Conservation (phyloP, 2,888 invertebrate genomes). For the Hypomecis atomaria region DNA sequence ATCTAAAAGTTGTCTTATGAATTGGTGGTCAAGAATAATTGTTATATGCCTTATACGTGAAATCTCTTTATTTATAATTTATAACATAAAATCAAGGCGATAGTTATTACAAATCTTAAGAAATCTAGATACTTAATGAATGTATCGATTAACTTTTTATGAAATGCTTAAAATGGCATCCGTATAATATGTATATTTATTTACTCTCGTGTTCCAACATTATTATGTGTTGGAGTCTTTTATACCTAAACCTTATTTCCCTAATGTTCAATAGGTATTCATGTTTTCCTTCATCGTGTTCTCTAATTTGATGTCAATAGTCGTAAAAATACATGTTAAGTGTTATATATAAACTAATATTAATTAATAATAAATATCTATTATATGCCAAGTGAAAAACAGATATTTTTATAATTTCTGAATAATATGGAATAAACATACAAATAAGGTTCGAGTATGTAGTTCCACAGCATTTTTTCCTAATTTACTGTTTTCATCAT, state of each 20-base stretch:
- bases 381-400: slow-evolving; percentile 2
- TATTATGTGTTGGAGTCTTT: not conserved
- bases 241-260: not conserved
- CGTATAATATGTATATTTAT: not conserved
- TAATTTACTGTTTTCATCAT: not conserved
- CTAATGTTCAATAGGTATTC: not conserved
- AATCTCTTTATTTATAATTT: too few species aligned
- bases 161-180: not conserved
- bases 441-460: not conserved
- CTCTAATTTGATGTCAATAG: slow-evolving; percentile 22
- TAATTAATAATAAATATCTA: slow-evolving; percentile 8
- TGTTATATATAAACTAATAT: slow-evolving; percentile 16
- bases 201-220: not conserved
- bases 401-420: slow-evolving; percentile 8
- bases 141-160: not conserved
- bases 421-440: not conserved
- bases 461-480: not conserved
- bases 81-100: not conserved
- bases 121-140: not conserved
- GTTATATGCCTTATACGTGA: too few species aligned
- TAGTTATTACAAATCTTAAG: not conserved
- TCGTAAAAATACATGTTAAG: slow-evolving; percentile 22
- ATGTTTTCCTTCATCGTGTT: slow-evolving; percentile 27
- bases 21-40: too few species aligned
- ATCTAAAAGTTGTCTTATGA: slow-evolving; percentile 8